Percentiles rank a stretch among this genome's conserved stretches.
Conservation (phyloP, 1,140 invertebrate species). For the Megathymus violae region DNA sequence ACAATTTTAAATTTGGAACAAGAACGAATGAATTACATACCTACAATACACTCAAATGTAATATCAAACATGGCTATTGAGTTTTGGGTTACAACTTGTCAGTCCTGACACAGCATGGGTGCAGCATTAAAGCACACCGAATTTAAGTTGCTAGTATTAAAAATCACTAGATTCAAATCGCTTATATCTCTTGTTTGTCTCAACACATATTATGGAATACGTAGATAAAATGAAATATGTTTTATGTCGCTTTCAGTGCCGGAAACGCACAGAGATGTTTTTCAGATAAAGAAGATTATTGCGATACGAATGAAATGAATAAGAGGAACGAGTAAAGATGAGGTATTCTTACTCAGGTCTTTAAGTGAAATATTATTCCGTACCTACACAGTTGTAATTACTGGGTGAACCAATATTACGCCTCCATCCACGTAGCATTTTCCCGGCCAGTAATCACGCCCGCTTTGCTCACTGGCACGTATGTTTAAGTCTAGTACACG, state of each 20-base stretch:
- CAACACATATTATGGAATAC: too few species aligned
- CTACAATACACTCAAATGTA: too few species aligned
- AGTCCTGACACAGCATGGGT: too few species aligned
- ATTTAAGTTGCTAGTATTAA: too few species aligned
- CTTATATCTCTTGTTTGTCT: too few species aligned
- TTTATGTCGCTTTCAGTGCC: neutral
- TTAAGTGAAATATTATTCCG: conserved; percentile 11
- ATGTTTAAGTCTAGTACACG: conserved; percentile 23
- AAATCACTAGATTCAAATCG: too few species aligned
- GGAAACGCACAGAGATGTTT: neutral
- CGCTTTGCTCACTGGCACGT: conserved; percentile 6
- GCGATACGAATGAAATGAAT: conserved; percentile 1
- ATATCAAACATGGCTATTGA: too few species aligned
- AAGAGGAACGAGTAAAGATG: conserved; percentile 7
- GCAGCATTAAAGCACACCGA: too few species aligned
- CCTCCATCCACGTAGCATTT: conserved; percentile 5
- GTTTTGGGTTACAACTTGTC: too few species aligned
- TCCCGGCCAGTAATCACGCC: conserved; percentile 12
- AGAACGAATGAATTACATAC: too few species aligned
- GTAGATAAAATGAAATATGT: too few species aligned
- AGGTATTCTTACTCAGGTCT: conserved; percentile 4
- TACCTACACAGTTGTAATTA: conserved; percentile 7
- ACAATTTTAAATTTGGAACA: too few species aligned
- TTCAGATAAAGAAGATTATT: neutral
- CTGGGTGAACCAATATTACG: conserved; percentile 17